Conservation (phyloP, 2,797 vertebrate genomes). For the Phrynocephalus vlangalii region DNA sequence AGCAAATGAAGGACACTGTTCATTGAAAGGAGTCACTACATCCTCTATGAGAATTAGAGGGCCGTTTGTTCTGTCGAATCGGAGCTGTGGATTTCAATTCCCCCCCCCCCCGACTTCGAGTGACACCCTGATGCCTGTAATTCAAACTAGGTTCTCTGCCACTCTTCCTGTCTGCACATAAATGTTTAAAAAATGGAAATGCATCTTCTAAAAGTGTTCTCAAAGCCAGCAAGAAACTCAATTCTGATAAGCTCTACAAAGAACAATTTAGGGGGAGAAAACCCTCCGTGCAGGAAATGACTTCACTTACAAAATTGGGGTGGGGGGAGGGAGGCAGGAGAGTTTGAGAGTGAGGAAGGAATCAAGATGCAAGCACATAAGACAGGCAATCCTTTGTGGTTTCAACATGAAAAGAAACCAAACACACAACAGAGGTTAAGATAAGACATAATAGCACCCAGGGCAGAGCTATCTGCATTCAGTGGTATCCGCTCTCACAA, state of each 20-base stretch:
- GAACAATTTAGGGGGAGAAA: constrained; percentile 7
- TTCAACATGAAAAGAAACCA: constrained; percentile 4
- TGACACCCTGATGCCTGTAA: neutral
- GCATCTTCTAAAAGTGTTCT: neutral
- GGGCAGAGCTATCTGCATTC: constrained; percentile 5
- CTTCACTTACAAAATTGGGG: constrained; percentile 18
- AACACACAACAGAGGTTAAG: neutral
- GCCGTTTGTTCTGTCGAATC: neutral
- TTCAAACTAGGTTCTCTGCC: neutral
- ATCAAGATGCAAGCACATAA: neutral
- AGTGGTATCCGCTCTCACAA: neutral
- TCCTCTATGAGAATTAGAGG: neutral
- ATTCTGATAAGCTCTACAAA: neutral
- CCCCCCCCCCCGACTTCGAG: neutral
- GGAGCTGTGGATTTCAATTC: neutral
- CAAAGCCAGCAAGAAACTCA: neutral
- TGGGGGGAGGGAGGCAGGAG: neutral
- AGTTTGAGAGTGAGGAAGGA: no score
- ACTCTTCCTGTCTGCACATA: neutral
- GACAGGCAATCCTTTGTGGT: neutral
- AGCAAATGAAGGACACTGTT: no score
- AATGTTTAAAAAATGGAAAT: neutral
- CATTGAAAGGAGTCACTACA: no score
- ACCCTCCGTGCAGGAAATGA: constrained; percentile 40
- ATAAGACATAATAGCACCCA: constrained; percentile 1